phyloP scores from a whole-genome alignment of 2,888 invertebrate species.

The Pogonocherus hispidulus region DNA sequence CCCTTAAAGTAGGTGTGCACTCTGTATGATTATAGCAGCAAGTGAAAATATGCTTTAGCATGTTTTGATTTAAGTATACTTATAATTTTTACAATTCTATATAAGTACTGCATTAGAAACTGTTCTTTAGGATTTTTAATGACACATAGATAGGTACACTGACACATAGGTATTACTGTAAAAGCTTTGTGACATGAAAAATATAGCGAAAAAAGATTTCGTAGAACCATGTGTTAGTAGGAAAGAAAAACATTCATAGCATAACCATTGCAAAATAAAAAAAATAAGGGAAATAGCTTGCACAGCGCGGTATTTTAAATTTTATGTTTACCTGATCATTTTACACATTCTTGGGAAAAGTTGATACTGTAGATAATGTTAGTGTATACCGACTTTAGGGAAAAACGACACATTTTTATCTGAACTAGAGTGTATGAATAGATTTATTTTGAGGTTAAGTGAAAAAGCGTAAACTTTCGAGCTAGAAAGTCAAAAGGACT shows the following conservation, averaged over 20 bases:
- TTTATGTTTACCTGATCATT: conserved; percentile 52
- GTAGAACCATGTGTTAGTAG: neutral
- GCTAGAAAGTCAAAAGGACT: conserved; percentile 59
- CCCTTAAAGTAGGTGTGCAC: neutral
- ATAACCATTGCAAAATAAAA: conserved; percentile 7
- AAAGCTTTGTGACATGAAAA: neutral
- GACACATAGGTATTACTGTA: neutral
- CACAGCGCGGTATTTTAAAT: conserved; percentile 26
- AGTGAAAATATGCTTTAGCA: neutral
- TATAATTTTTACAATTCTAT: no score
- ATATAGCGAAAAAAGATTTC: neutral
- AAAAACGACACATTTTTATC: conserved; percentile 44
- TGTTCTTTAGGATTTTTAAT: neutral
- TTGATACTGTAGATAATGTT: conserved; percentile 42
- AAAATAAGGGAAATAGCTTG: neutral
- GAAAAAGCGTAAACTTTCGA: conserved; percentile 56
- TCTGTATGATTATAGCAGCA: neutral
- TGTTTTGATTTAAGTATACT: no score
- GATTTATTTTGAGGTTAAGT: conserved; percentile 58
- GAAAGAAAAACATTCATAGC: conserved; percentile 16
- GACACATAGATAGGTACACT: no score
- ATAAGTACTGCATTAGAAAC: neutral
- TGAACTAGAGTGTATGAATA: conserved; percentile 10
- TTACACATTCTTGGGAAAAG: conserved; percentile 48
- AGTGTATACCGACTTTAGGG: conserved; percentile 33